These are phyloP conservation scores for Ochotona curzoniae DNA, from an alignment of 2,113 vertebrate genomes.

Conservation along the genomic window DNA sequence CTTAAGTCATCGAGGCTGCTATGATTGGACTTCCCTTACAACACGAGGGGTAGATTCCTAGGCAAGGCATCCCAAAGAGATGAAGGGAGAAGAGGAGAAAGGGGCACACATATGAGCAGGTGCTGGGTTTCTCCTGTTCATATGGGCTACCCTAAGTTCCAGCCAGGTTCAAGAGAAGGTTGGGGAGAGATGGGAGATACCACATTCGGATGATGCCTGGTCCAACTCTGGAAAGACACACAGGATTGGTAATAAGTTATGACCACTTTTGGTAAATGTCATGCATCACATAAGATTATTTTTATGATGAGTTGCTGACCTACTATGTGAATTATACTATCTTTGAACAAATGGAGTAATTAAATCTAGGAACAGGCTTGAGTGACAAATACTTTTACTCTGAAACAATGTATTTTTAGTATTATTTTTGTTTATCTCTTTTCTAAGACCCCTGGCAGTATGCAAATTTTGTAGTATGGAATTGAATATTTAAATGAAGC, in stretches of 20 bases:
- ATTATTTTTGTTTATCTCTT: conserved; percentile 41
- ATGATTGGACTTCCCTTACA: background rate
- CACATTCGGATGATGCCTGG: background rate
- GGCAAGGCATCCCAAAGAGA: background rate
- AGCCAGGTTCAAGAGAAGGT: background rate
- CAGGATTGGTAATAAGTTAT: background rate
- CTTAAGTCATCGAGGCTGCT: too few species aligned
- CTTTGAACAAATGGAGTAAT: background rate
- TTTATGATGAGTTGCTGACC: background rate
- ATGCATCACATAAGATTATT: background rate
- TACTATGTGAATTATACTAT: background rate
- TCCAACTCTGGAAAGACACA: background rate
- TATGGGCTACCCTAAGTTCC: background rate
- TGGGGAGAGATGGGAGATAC: background rate
- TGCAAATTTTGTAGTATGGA: conserved; percentile 32
- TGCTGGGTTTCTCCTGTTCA: background rate
- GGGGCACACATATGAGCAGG: accelerated
- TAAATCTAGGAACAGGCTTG: background rate
- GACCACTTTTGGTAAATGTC: background rate
- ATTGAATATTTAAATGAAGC: conserved; percentile 59
- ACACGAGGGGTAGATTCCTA: background rate
- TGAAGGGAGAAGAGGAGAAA: too few species aligned
- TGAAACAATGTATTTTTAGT: conserved; percentile 8
- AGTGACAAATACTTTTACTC: background rate
- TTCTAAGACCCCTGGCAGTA: conserved; percentile 32